These are phyloP conservation scores for Mythimna impura DNA, from an alignment of 2,888 invertebrate species.

Conservation along the genomic window DNA sequence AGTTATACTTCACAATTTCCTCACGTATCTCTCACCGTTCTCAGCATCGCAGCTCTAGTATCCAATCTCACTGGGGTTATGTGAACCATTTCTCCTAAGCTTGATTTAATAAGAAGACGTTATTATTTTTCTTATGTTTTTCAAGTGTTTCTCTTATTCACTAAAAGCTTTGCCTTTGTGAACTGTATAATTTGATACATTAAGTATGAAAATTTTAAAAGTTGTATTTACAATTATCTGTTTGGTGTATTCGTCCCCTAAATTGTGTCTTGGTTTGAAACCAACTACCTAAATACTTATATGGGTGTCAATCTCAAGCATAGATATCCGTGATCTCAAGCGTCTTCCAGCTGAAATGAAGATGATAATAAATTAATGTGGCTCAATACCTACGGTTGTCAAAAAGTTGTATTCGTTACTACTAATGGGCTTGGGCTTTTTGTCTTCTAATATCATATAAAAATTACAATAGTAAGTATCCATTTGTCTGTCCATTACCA, in stretches of 20 bases:
- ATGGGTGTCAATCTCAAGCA: not conserved
- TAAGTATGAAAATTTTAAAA: not conserved
- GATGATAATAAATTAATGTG: not conserved
- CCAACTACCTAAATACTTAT: not conserved
- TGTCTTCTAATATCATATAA: not conserved
- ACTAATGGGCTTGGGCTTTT: not conserved
- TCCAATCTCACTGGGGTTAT: conserved; percentile 44
- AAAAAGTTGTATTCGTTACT: not conserved
- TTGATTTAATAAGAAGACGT: conserved; percentile 38
- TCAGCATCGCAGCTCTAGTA: conserved; percentile 26
- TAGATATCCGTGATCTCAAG: not conserved
- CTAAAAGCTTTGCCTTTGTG: conserved; percentile 2
- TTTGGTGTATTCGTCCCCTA: not conserved
- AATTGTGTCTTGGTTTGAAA: not conserved
- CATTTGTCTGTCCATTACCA: not conserved
- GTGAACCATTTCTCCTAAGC: conserved; percentile 35
- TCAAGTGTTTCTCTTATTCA: conserved; percentile 17
- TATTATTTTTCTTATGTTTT: conserved; percentile 25
- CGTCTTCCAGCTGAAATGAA: not conserved
- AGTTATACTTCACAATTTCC: conserved; percentile 32
- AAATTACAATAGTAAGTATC: not conserved
- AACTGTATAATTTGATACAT: not conserved
- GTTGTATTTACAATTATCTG: not conserved
- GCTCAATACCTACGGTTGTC: not conserved
- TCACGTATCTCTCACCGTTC: conserved; percentile 37